Conservation (phyloP, 35 echinoderm and acorn worm species). For the Heliocidaris erythrogramma region DNA sequence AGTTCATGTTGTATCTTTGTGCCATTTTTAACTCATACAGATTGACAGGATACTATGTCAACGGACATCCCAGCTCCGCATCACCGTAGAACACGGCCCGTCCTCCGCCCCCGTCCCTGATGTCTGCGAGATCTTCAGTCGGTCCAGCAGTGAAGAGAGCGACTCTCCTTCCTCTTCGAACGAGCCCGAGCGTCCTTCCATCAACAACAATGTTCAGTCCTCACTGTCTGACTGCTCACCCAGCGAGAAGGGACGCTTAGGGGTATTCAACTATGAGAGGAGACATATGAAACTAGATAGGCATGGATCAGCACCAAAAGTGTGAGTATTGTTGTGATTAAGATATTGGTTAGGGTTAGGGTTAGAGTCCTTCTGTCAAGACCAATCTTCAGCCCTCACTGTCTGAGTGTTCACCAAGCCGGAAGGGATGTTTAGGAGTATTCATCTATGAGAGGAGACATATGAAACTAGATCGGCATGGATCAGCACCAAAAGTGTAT, state of each 20-base stretch:
- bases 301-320: slow-evolving; percentile 27
- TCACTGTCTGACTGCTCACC: slow-evolving; percentile 10
- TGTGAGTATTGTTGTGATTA: slow-evolving; percentile 2
- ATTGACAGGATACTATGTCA: slow-evolving; percentile 77
- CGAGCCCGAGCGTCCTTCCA: neutral
- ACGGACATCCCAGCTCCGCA: slow-evolving; percentile 59
- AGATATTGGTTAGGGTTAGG: too few species aligned
- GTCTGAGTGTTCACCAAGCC: too few species aligned
- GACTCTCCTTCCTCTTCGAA: slow-evolving; percentile 15
- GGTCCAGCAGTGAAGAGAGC: slow-evolving; percentile 31
- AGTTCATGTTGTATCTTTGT: neutral
- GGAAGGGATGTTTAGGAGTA: too few species aligned
- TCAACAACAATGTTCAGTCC: slow-evolving; percentile 8
- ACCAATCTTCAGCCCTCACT: too few species aligned
- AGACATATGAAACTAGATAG: slow-evolving; percentile 40
- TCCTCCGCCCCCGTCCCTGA: neutral
- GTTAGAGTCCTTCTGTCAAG: too few species aligned
- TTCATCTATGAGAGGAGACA: too few species aligned
- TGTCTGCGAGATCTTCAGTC: slow-evolving; percentile 38
- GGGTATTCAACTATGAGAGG: neutral
- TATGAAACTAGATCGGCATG: too few species aligned
- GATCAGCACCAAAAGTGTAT: too few species aligned
- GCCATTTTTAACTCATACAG: slow-evolving; percentile 28
- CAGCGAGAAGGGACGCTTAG: neutral
- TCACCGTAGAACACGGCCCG: slow-evolving; percentile 90